phyloP scores from a whole-genome alignment of 2,113 vertebrate species.

The Salminus brasiliensis region DNA sequence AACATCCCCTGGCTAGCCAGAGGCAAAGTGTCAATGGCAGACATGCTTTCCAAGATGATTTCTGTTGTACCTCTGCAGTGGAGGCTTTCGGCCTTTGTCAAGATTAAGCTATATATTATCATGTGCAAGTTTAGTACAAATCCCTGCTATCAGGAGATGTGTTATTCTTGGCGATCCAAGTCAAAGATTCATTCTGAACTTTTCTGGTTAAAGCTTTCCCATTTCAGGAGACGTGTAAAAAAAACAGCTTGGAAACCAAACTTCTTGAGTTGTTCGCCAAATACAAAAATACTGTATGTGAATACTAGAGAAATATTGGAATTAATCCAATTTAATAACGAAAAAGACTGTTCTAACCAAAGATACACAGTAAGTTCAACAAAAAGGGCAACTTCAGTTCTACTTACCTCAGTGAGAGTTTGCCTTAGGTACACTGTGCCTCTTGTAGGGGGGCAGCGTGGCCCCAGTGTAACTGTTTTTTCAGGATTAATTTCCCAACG shows the following conservation, averaged over 20 bases:
- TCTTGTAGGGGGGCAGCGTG: not conserved
- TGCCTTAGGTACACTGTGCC: not conserved
- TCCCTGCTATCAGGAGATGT: not conserved
- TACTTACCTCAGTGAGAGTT: not conserved
- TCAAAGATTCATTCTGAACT: not conserved
- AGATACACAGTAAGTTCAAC: no score
- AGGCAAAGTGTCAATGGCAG: not conserved
- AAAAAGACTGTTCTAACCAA: not conserved
- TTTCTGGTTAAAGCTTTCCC: not conserved
- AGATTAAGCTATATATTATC: not conserved
- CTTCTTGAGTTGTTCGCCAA: not conserved
- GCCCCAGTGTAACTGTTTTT: slow-evolving; percentile 48
- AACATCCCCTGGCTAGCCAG: not conserved
- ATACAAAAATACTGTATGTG: not conserved
- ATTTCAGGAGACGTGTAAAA: not conserved
- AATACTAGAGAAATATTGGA: no score
- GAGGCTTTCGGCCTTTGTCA: not conserved
- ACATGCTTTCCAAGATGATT: not conserved
- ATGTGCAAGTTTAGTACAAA: not conserved
- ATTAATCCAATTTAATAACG: no score
- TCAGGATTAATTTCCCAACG: slow-evolving; percentile 55
- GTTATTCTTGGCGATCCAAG: not conserved
- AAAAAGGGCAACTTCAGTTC: not conserved
- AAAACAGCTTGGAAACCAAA: not conserved
- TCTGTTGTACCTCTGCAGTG: not conserved